Percentiles rank a stretch among this genome's conserved stretches.
Evolutionary conservation across 37 sponge, comb jelly and placozoan species (phyloP).

Genomic region (Cladorhizidae sp.): DNA sequence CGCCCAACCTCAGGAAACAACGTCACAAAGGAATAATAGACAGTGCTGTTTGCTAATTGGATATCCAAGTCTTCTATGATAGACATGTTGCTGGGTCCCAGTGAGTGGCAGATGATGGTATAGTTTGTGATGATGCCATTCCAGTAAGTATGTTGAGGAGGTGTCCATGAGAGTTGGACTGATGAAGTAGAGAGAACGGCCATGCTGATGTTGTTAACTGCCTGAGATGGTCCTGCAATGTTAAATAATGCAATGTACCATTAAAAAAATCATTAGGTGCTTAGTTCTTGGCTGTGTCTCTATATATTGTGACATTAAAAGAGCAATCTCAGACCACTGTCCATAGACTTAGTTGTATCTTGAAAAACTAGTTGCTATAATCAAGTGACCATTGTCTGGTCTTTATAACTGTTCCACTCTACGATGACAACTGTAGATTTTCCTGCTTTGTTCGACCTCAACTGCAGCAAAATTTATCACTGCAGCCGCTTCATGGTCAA

Average conservation of each 20-base stretch:
- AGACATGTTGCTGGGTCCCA: background rate
- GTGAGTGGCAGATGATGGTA: background rate
- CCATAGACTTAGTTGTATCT: too few species aligned
- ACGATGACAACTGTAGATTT: too few species aligned
- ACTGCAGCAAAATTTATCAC: too few species aligned
- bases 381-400: too few species aligned
- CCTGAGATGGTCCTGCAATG: background rate
- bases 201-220: background rate
- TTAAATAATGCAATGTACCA: background rate
- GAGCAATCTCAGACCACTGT: too few species aligned
- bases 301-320: background rate
- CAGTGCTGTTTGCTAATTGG: background rate
- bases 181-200: background rate
- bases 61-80: background rate
- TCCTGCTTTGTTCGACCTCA: too few species aligned
- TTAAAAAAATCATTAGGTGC: too few species aligned
- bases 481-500: too few species aligned
- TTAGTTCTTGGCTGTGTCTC: too few species aligned
- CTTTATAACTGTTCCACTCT: too few species aligned
- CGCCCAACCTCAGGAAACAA: background rate
- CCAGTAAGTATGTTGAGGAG: background rate
- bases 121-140: conserved; percentile 15
- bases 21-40: background rate
- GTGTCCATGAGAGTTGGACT: background rate
- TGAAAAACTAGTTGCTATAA: too few species aligned